Evolutionary conservation across 92 coral and sea anemone species (phyloP).

Genomic region (Phenganax subtilis): DNA sequence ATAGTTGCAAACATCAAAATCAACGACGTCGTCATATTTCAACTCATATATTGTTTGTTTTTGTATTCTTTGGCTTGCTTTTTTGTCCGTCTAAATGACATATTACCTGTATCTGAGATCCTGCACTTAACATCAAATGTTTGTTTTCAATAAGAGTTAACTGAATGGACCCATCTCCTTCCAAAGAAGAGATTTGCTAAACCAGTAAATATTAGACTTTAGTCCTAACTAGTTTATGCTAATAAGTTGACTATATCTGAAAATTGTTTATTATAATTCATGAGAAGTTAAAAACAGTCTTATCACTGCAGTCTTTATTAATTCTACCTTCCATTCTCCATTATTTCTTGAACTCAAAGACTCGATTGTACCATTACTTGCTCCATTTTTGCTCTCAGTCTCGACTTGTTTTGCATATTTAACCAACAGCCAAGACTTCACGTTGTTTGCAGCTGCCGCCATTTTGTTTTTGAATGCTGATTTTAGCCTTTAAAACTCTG

Average conservation of each 20-base stretch:
- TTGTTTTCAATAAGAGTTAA: conserved; percentile 65
- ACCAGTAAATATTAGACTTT: neutral
- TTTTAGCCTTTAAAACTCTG: no score
- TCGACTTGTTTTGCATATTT: conserved; percentile 71
- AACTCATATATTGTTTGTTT: neutral
- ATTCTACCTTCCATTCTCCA: conserved; percentile 70
- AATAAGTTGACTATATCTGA: neutral
- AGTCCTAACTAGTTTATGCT: no score
- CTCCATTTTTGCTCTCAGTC: conserved; percentile 23
- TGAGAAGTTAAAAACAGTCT: conserved; percentile 16
- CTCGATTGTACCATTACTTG: conserved; percentile 30
- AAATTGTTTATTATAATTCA: neutral
- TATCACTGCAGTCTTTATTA: neutral
- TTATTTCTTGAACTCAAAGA: conserved; percentile 23
- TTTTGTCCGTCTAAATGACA: neutral
- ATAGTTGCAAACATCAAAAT: neutral
- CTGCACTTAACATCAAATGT: conserved; percentile 66
- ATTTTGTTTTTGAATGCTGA: neutral
- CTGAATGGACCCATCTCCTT: conserved; percentile 54
- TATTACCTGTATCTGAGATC: conserved; percentile 59
- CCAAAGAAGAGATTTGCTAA: conserved; percentile 62
- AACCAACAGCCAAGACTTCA: conserved; percentile 77
- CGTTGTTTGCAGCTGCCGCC: conserved; percentile 35
- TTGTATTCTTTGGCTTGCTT: neutral
- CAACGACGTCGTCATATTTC: neutral